phyloP scores from a whole-genome alignment of 2,113 vertebrate species.

The Sitta europaea region DNA sequence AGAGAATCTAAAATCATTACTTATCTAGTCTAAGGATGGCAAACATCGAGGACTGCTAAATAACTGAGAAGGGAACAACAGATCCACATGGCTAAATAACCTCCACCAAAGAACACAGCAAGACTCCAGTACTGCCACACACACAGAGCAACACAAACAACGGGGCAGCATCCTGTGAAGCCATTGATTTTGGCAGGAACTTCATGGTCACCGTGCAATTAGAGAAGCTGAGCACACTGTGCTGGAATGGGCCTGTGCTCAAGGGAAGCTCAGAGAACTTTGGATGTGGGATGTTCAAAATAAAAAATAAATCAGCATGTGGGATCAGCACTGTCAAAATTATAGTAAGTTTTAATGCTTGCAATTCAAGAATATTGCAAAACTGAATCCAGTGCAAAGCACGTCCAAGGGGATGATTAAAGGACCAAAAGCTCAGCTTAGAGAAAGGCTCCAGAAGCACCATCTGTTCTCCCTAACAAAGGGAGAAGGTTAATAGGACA shows the following conservation, averaged over 20 bases:
- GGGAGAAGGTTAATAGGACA: slow-evolving; percentile 52
- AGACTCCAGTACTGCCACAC: not conserved
- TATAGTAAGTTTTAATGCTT: not conserved
- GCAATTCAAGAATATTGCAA: not conserved
- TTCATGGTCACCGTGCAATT: not conserved
- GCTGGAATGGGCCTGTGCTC: not conserved
- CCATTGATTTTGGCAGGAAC: not conserved
- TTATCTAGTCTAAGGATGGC: not conserved
- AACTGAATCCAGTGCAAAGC: not conserved
- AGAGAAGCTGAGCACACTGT: not conserved
- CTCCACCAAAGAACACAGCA: not conserved
- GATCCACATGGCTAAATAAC: not conserved
- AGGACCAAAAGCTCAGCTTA: slow-evolving; percentile 9
- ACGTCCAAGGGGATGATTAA: slow-evolving; percentile 7
- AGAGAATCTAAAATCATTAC: not conserved
- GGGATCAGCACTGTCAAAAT: not conserved
- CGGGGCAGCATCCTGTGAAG: not conserved
- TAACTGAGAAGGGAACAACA: not conserved
- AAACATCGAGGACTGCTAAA: not conserved
- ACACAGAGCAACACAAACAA: not conserved
- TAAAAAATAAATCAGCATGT: not conserved
- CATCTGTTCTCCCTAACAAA: slow-evolving; percentile 46
- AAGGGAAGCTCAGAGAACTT: not conserved
- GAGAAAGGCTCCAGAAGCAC: slow-evolving; percentile 22
- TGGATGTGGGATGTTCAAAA: not conserved